phyloP scores from a whole-genome alignment of 2,797 vertebrate species.

The Hydrocynus forskahlii region DNA sequence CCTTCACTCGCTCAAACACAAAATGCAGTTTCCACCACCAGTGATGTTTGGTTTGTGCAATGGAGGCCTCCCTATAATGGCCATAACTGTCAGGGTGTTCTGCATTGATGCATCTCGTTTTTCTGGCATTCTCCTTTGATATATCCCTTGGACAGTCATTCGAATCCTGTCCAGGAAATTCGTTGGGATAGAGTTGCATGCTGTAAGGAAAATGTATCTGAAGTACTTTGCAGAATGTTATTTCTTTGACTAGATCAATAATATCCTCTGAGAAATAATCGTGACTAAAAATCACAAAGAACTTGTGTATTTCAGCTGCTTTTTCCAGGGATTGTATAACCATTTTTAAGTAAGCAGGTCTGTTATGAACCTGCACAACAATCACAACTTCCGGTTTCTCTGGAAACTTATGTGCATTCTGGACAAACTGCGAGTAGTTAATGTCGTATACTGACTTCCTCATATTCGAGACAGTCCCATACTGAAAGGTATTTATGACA shows the following conservation, averaged over 20 bases:
- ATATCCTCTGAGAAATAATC: slow-evolving; percentile 80
- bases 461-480: slow-evolving; percentile 61
- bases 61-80: slow-evolving; percentile 80
- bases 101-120: slow-evolving; percentile 76
- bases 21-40: slow-evolving; percentile 88
- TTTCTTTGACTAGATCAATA: slow-evolving; percentile 69
- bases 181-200: slow-evolving; percentile 76
- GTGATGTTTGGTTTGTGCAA: slow-evolving; percentile 83
- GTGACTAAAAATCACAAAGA: slow-evolving; percentile 81
- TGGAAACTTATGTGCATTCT: slow-evolving; percentile 71
- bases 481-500: slow-evolving; percentile 62
- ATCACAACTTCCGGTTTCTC: slow-evolving; percentile 75
- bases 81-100: slow-evolving; percentile 78
- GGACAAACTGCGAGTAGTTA: slow-evolving; percentile 73
- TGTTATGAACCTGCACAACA: slow-evolving; percentile 81
- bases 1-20: slow-evolving; percentile 79
- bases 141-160: slow-evolving; percentile 76
- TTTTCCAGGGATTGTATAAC: slow-evolving; percentile 75
- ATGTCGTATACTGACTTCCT: slow-evolving; percentile 69
- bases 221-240: slow-evolving; percentile 81
- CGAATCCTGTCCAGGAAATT: slow-evolving; percentile 80
- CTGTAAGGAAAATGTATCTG: slow-evolving; percentile 85
- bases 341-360: slow-evolving; percentile 77
- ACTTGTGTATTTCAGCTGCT: slow-evolving; percentile 68
- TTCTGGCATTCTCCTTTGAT: slow-evolving; percentile 69